Conservation (phyloP, 2,113 vertebrate species). For the Setophaga coronata region DNA sequence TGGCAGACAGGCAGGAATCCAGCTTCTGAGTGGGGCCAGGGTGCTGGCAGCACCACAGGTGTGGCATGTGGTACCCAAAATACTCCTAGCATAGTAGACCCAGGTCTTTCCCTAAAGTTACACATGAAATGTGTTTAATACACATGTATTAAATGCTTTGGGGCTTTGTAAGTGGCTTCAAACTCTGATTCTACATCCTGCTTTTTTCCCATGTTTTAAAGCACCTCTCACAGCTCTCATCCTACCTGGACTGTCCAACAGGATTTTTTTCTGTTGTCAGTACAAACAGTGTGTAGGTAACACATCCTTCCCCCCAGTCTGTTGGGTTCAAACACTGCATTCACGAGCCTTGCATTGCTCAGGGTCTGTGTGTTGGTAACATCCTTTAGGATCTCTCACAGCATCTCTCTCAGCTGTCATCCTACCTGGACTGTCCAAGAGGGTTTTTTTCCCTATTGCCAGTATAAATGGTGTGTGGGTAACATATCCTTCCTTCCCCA, state of each 20-base stretch:
- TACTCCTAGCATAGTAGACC: background rate
- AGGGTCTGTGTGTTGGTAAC: accelerated
- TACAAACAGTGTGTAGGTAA: background rate
- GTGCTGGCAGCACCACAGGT: background rate
- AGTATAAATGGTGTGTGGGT: background rate
- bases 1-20: background rate
- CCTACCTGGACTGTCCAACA: background rate
- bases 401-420: too few relatives aligned
- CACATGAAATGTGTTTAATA: background rate
- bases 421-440: too few relatives aligned
- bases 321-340: too few relatives aligned
- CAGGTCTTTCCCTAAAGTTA: background rate
- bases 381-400: background rate
- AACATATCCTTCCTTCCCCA: background rate
- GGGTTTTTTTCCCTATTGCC: too few relatives aligned
- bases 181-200: accelerated
- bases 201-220: background rate
- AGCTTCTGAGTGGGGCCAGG: background rate
- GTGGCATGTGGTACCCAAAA: background rate
- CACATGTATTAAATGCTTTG: accelerated
- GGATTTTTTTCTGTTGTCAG: background rate
- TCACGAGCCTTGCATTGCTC: accelerated
- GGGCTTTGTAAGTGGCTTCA: background rate
- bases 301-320: too few relatives aligned
- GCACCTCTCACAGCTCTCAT: background rate